Evolutionary conservation across 2,797 vertebrate genomes (phyloP), one percentile per base, ranked within the genome.

Genomic region (Tapera naevia): DNA sequence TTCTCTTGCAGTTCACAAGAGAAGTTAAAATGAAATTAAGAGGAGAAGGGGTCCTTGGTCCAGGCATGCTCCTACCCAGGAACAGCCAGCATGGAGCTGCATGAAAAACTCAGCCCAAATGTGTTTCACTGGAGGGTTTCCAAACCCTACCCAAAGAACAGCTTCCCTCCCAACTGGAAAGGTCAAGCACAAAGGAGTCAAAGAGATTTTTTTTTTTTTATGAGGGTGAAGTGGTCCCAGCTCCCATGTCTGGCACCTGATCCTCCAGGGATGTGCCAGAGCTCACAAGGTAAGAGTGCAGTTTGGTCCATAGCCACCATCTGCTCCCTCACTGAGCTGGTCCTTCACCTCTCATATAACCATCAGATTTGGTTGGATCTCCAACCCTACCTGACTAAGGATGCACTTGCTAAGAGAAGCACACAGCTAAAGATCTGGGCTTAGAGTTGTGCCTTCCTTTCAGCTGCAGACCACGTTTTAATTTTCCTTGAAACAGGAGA

Each of bases 331-430:
- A 61, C 37, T 1, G 0, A 33, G 3, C 35, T 28, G 56, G 13
- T 35, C 39, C 39, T 67, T 60, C 0, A 0, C 46, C 11, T 71
- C 56, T 46, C 18, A 8, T 7, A 24, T 28, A 58, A 45, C 48
- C 62, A 39, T 4, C 1, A 5, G 33, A 41, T 86, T 73, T 0
- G 0, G 37, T 0, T 33, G 50, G 35, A 57, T 69, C 43, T 75
- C 80, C 46, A 86, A 1, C 37, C 32, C n/a, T 56, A 60, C 16
- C 35, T 1, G 1, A 5, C 24, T 22, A n/a, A 82, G 79, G 60
- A 64, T 25, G 48, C 37, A 70, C 17, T 19, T 39, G 48, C 65
- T 28, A 16, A 30, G 13, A 74, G 57, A 37, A 69, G 72, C 48
- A 56, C 48, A 11, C 5, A 78, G 53, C 25, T 50, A 57, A 57